Conservation (phyloP, 2,888 invertebrate species). For the Drosophila mettleri region DNA sequence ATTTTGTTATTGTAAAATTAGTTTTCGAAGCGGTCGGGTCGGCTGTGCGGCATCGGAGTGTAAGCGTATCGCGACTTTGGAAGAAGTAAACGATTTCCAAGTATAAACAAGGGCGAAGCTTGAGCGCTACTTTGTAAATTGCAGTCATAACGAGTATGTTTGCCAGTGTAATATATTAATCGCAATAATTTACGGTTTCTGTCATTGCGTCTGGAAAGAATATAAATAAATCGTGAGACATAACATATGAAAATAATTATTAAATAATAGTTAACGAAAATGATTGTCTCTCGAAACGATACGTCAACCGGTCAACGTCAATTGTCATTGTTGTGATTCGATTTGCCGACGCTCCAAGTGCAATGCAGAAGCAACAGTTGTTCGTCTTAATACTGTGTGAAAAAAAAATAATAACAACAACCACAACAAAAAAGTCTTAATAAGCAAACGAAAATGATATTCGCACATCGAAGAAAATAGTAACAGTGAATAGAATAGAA, state of each 20-base stretch:
- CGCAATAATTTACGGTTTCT: not conserved
- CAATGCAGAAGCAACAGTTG: constrained; percentile 52
- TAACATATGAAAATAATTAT: constrained; percentile 14
- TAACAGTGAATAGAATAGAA: constrained; percentile 49
- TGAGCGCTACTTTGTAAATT: constrained; percentile 20
- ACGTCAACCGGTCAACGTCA: constrained; percentile 21
- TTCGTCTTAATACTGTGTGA: constrained; percentile 22
- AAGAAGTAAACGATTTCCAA: constrained; percentile 35
- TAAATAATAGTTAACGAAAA: not conserved
- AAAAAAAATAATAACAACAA: constrained; percentile 9
- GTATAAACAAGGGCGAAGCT: constrained; percentile 24
- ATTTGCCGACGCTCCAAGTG: constrained; percentile 36
- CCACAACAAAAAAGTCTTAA: not conserved
- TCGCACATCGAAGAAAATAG: constrained; percentile 33
- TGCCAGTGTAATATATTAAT: not conserved
- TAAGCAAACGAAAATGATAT: constrained; percentile 38
- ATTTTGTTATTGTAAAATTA: constrained; percentile 49
- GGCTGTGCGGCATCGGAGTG: constrained; percentile 25
- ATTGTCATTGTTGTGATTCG: constrained; percentile 21
- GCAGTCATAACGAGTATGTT: not conserved
- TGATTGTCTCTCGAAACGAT: not conserved
- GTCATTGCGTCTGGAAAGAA: constrained; percentile 31
- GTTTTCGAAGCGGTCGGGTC: constrained; percentile 40
- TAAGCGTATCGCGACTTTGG: constrained; percentile 26
- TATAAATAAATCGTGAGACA: constrained; percentile 5